Evolutionary conservation across 2,113 vertebrate species (phyloP), one percentile per base, ranked within the genome.

Genomic region (Xerus inauris): DNA sequence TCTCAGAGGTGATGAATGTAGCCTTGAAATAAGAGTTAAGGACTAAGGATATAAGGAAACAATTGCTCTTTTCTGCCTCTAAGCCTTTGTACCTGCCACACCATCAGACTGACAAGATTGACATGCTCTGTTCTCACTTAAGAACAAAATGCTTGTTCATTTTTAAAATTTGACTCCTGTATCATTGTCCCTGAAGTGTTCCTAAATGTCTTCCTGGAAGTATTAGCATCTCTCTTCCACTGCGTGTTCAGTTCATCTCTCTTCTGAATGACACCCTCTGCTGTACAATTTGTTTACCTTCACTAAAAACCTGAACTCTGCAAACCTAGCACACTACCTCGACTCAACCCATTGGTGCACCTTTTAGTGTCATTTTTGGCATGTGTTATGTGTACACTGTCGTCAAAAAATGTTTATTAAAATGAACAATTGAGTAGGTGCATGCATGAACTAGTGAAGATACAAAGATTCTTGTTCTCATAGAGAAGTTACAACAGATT

Each of bases 391-490:
- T 2, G 17, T 7, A 40, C 59, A 40, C 30, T 16, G 14, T 19
- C 14, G 17, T 75, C 4, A 85, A 96, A 51, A 72, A 73, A 79
- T 72, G 8, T 16, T 32, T 38, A 14, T 82, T 87, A 59, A n/a
- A 16, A 82, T 91, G 87, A 91, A 45, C 8, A 73, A 1, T 59
- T 14, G 19, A 0, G 13, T 42, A 81, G 45, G 24, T 40, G 0
- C 35, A 16, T 45, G 67, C 47, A 16, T 69, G 81, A 42, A 3
- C 77, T 38, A 65, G 32, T 32, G 38, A 72, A 77, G n/a, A 89
- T 20, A 26, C 26, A 87, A 87, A 84, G 57, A 22, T 65, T 83
- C 49, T 92, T 94, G 32, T 67, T 96, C 26, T 87, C 42, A n/a
- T 3, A 13, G 20, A 17, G n/a, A 94, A 93, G n/a, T 49, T 81